A percentile compares a stretch with the other conserved stretches of the same genome.
phyloP scores from a whole-genome alignment of 2,797 vertebrate species.

The Scomberomorus guttatus region DNA sequence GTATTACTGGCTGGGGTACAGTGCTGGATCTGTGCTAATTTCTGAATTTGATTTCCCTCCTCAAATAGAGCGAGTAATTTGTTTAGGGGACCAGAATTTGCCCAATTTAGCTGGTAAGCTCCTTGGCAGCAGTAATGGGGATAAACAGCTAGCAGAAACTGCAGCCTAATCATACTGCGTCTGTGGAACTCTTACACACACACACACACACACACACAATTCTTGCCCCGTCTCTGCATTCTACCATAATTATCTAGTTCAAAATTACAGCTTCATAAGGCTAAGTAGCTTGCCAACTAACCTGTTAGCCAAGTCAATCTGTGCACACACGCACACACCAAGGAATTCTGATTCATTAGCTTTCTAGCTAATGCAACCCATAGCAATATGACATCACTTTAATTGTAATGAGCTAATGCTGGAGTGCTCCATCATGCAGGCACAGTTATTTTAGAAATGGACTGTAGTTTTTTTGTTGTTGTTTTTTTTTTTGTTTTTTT shows the following conservation, averaged over 20 bases:
- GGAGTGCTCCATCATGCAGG: background rate
- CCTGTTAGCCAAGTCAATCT: constrained; percentile 61
- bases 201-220: constrained; percentile 21
- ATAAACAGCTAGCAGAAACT: constrained; percentile 80
- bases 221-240: constrained; percentile 23
- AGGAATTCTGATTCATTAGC: constrained; percentile 13
- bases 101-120: constrained; percentile 84
- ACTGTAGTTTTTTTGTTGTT: background rate
- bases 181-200: constrained; percentile 58
- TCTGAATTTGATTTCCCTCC: constrained; percentile 83
- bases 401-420: constrained; percentile 25
- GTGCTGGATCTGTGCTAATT: constrained; percentile 75
- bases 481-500: background rate
- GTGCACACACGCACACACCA: constrained; percentile 17
- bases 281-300: constrained; percentile 51
- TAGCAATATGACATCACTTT: constrained; percentile 15
- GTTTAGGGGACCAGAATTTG: constrained; percentile 84
- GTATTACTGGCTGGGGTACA: constrained; percentile 66
- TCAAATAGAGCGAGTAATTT: constrained; percentile 87
- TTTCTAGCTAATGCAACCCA: constrained; percentile 15
- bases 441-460: constrained; percentile 7
- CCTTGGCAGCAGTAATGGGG: constrained; percentile 78
- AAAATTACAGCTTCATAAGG: constrained; percentile 53
- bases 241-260: constrained; percentile 55
- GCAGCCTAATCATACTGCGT: constrained; percentile 70